Evolutionary conservation across 2,113 vertebrate species (phyloP), one percentile per base, ranked within the genome.

Genomic region (Eptesicus fuscus): DNA sequence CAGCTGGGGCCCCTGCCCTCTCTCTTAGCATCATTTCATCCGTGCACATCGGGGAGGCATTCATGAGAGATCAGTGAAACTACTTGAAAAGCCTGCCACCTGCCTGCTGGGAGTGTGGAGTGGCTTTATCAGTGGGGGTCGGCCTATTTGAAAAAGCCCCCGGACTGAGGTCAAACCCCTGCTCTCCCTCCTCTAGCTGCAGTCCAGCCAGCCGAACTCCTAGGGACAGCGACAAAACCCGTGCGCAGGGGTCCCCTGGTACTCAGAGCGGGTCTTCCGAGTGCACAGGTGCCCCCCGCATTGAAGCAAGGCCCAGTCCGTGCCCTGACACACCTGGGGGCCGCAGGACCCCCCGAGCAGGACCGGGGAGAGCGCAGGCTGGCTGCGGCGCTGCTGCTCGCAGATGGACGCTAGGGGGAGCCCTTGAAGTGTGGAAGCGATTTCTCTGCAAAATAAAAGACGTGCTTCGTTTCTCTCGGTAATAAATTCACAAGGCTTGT

Each of bases 401-500:
- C 40, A 10, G 18, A 2, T 18, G 0, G 17, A 18, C 96, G 28
- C 92, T 85, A 97, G 97, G 97, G 90, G 97, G 97, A 92, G 0
- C 96, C 77, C 88, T 84, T 95, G 97, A 90, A 77, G 96, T 44
- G 96, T 90, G 95, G 59, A 95, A 97, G 90, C 25, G 9, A 13
- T 80, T 91, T 87, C n/a, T 0, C 95, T 47, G 12, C 84, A 65
- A 70, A 70, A 91, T 47, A 37, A 59, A 53, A 96, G 80, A 65
- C 95, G 53, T 80, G 80, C 90, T 90, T 73, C 1, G 25, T 78
- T 80, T 85, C 95, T 88, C 95, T 37, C 79, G 89, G 65, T 91
- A 94, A 97, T 97, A 94, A 96, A 96, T 97, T 89, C 92, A 28
- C 93, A 90, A 77, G 89, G 90, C 96, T 97, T 97, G 96, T 96